Base-by-base conservation (phyloP, 2,888 invertebrate genomes). In the Idaea aversata region DNA sequence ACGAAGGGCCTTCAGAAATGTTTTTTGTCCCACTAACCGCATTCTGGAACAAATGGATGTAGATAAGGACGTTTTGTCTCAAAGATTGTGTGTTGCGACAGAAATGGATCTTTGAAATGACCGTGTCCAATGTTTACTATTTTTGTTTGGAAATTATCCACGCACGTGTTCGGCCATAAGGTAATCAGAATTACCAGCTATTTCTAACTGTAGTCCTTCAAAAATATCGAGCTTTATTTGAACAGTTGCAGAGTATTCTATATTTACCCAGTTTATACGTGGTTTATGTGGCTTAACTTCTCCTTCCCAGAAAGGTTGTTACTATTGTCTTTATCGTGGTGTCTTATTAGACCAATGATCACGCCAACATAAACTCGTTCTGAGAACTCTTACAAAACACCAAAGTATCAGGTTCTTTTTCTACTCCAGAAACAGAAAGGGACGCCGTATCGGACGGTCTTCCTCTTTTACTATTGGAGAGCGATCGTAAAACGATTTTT, bases 401-500 rank as follows among this genome's bases (percentile, higher is more conserved):
- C 74, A 77, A 80, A 85, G 88, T 87, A 83, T 88, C 88, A 88
- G 80, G 84, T 89, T 86, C 79, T 77, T 70, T 80, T 76, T 77
- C 75, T 78, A 82, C 82, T 80, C 77, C 73, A 79, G 73, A 68
- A 79, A 67, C 67, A 71, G 78, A 87, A 73, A 73, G 78, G 73
- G 85, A 81, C 69, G 68, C 67, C 61, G 13, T 47, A 69, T 75
- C 75, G 68, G 62, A 38, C 75, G 71, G 65, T 85, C 88, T 77
- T 83, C 58, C 77, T 90, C 85, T 63, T 86, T 88, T 91, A 91
- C 91, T 88, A 91, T 86, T 84, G 81, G 85, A 87, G 85, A 84
- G 83, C 83, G 86, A 88, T 92, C 91, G 91, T 93, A 91, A 90
- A 92, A 88, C 84, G 82, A 87, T 86, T 91, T 86, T 85, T 81